A percentile compares a stretch with the other conserved stretches of the same genome.
Evolutionary conservation across 2,888 invertebrate genomes (phyloP).

Genomic region (Melolontha melolontha): DNA sequence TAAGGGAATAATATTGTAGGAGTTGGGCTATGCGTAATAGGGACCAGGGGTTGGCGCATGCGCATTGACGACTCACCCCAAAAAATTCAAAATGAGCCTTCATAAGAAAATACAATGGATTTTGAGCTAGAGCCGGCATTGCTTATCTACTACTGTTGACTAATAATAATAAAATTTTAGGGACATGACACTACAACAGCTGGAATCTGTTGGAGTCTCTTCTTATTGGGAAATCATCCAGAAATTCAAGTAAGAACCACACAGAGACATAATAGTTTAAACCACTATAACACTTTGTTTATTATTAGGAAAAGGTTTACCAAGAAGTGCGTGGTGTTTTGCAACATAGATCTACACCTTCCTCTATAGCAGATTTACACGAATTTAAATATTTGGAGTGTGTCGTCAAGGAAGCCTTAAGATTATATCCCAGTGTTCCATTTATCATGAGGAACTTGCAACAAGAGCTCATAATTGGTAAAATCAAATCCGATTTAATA

Average conservation of each 20-base stretch:
- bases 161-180: no score
- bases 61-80: no score
- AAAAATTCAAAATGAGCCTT: no score
- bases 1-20: no score
- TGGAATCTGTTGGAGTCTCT: slow-evolving; percentile 59
- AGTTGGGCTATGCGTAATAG: no score
- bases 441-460: slow-evolving; percentile 64
- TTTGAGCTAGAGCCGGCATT: no score
- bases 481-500: no score
- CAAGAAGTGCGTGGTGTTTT: slow-evolving; percentile 52
- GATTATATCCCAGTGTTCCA: slow-evolving; percentile 70
- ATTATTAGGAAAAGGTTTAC: slow-evolving; percentile 49
- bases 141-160: no score
- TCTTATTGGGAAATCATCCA: slow-evolving; percentile 60
- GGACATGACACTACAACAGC: slow-evolving; percentile 63
- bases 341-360: slow-evolving; percentile 46
- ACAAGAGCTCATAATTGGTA: slow-evolving; percentile 60
- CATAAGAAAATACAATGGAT: no score
- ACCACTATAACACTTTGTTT: neutral
- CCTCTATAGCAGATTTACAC: slow-evolving; percentile 51
- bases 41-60: no score
- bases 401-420: slow-evolving; percentile 66
- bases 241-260: slow-evolving; percentile 58
- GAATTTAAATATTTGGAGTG: slow-evolving; percentile 57
- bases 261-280: neutral